Conservation (phyloP, 2,113 vertebrate species). For the Euleptes europaea region DNA sequence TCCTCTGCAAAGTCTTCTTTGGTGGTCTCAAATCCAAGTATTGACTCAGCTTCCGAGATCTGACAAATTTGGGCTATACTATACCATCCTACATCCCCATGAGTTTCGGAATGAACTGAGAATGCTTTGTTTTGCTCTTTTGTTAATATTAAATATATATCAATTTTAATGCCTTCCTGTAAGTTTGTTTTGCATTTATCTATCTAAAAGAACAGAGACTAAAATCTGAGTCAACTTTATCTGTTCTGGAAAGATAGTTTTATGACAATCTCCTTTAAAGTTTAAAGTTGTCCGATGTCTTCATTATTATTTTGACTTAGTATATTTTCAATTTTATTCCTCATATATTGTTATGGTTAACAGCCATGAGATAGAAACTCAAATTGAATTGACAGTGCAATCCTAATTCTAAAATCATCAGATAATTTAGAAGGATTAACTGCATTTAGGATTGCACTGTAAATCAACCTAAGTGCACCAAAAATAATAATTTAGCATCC, state of each 20-base stretch:
- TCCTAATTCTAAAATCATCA: too few species aligned
- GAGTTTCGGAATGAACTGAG: too few species aligned
- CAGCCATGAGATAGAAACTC: neutral
- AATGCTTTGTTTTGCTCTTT: neutral
- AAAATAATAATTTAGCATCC: too few species aligned
- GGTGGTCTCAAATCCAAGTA: too few species aligned
- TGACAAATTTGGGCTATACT: too few species aligned
- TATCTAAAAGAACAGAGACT: neutral
- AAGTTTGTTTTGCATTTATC: neutral
- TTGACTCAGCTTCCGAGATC: too few species aligned
- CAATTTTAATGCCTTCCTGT: too few species aligned
- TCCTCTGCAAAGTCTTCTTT: too few species aligned
- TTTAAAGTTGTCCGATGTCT: neutral
- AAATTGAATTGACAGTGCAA: neutral
- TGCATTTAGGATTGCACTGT: too few species aligned
- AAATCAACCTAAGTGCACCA: too few species aligned
- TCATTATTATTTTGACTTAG: neutral
- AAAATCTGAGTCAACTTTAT: neutral
- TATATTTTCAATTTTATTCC: neutral
- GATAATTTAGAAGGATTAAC: too few species aligned
- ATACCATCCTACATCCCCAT: too few species aligned
- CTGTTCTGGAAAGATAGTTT: neutral
- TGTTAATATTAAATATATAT: neutral
- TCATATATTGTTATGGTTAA: neutral
- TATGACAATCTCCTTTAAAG: neutral